Evolutionary conservation across 2,888 invertebrate species (phyloP).

Genomic region (Notodonta dromedarius): DNA sequence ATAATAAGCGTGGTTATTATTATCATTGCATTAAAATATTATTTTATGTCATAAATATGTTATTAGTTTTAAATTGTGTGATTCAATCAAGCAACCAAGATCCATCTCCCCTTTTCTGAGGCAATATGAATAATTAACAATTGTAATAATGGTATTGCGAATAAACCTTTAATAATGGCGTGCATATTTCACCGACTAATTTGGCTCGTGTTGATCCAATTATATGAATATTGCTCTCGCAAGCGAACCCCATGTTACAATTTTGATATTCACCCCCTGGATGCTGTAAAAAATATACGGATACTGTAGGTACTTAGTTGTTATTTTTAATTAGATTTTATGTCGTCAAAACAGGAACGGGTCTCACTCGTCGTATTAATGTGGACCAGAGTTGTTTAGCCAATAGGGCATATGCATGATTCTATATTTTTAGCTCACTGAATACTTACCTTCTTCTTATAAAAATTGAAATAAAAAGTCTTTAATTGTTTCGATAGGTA

Average conservation of each 20-base stretch:
- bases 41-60: not conserved
- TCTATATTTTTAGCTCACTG: too few species aligned
- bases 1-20: too few species aligned
- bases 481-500: too few species aligned
- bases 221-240: constrained; percentile 53
- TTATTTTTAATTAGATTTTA: too few species aligned
- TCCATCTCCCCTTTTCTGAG: constrained; percentile 27
- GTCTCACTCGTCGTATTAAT: too few species aligned
- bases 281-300: constrained; percentile 29
- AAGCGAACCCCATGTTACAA: constrained; percentile 45
- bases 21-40: too few species aligned
- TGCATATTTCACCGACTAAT: constrained; percentile 77
- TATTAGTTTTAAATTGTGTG: not conserved
- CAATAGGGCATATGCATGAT: too few species aligned
- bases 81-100: constrained; percentile 15
- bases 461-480: too few species aligned
- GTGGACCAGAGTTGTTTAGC: too few species aligned
- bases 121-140: constrained; percentile 58
- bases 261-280: constrained; percentile 57
- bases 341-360: too few species aligned
- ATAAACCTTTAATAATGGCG: constrained; percentile 58
- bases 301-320: not conserved
- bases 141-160: constrained; percentile 52
- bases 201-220: constrained; percentile 68
- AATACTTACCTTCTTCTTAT: too few species aligned